Base-by-base conservation (phyloP, 1,140 invertebrate genomes). In the Temnothorax nylanderi region DNA sequence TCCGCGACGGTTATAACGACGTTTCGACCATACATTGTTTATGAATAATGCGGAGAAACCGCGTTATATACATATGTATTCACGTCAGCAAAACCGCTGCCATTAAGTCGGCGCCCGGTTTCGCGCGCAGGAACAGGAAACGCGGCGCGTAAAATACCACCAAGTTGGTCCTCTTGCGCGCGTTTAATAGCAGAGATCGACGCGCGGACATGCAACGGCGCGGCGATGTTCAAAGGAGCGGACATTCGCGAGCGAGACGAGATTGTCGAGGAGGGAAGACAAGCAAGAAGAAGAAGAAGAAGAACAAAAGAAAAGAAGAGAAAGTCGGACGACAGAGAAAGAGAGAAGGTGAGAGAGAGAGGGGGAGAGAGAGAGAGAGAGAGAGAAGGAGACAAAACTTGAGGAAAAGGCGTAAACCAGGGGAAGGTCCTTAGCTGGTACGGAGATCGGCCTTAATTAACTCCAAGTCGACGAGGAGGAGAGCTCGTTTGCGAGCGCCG, bases 391-490 rank as follows among this genome's bases (percentile, higher is more conserved):
- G 41, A 49, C 16, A n/a, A 56, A 84, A 84, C 26, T 69, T 49
- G 54, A 84, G 69, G 80, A 84, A 84, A 75, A 84, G 87, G 92
- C 93, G 92, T 93, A 94, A 94, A 92, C 91, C 92, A 93, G 26
- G 26, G 26, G 94, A 94, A 93, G 92, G 92, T 94, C 92, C 92
- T 94, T 92, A 94, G 92, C 91, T 89, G 86, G 88, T 86, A 76
- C 89, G 90, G 93, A 92, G 94, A 95, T 94, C 94, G 92, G 93
- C 92, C 94, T 95, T 95, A 95, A 95, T 95, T 95, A 95, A 95
- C 94, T 95, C 91, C 74, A 92, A 75, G 92, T 92, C 87, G 91
- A 80, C 91, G 93, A 93, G 71, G 87, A 84, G 67, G 75, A 74
- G 65, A 89, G 93, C 94, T 95, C 93, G 94, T 94, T 95, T 94